Conservation (phyloP, 2,888 invertebrate genomes). For the Hirtodrosophila confusa region DNA sequence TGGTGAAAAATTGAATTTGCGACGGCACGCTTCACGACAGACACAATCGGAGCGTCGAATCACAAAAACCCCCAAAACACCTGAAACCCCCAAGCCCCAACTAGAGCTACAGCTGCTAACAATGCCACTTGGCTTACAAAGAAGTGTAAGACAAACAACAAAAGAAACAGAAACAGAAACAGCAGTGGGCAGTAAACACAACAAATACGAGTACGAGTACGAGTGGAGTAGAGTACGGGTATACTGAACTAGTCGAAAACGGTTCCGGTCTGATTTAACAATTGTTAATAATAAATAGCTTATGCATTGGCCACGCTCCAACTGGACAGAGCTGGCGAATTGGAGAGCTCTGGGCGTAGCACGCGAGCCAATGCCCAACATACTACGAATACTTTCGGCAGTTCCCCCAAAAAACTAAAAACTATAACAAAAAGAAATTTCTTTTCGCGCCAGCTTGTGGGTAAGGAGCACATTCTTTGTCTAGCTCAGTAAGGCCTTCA, state of each 20-base stretch:
- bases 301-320: constrained; percentile 70
- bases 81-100: neutral
- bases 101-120: constrained; percentile 48
- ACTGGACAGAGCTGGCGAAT: constrained; percentile 14
- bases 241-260: constrained; percentile 54
- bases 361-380: constrained; percentile 39
- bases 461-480: constrained; percentile 24
- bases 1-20: constrained; percentile 77
- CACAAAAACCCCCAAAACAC: neutral
- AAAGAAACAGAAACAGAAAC: constrained; percentile 55
- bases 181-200: constrained; percentile 55
- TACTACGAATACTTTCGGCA: constrained; percentile 32
- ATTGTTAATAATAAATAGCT: constrained; percentile 82
- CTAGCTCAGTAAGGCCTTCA: too few relatives aligned
- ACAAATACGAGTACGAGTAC: constrained; percentile 9
- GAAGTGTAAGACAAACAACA: constrained; percentile 58
- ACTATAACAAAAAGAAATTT: constrained; percentile 23
- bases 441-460: constrained; percentile 31
- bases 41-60: constrained; percentile 19
- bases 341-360: constrained; percentile 41
- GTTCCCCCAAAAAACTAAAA: constrained; percentile 18
- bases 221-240: neutral
- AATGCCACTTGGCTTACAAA: constrained; percentile 67
- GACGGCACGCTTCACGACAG: constrained; percentile 66
- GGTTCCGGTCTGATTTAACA: constrained; percentile 83